A percentile compares a stretch with the other conserved stretches of the same genome.
Conservation (phyloP, 92 coral and sea anemone genomes). For the Umimayanthus kanabou region DNA sequence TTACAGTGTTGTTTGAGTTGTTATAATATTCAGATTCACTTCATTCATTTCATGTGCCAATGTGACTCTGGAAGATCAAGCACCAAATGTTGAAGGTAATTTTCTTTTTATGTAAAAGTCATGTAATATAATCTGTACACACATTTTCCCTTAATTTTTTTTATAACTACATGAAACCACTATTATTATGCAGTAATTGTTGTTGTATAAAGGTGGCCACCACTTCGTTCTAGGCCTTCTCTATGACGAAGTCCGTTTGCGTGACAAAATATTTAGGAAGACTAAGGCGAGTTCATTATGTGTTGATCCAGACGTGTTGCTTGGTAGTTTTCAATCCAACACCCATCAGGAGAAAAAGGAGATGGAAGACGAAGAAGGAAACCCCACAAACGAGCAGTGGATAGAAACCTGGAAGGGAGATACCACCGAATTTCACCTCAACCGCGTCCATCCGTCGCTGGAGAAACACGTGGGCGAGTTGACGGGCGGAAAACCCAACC, state of each 20-base stretch:
- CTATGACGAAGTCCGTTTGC: background rate
- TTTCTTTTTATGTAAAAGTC: no score
- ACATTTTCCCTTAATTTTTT: no score
- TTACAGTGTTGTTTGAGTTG: no score
- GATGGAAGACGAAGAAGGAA: constrained; percentile 18
- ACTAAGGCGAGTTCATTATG: background rate
- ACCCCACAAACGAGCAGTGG: constrained; percentile 33
- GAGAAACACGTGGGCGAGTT: constrained; percentile 24
- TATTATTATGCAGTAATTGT: no score
- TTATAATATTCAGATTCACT: no score
- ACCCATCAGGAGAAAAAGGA: background rate
- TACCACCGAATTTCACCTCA: constrained; percentile 28
- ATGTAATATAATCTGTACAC: no score
- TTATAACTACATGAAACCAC: no score
- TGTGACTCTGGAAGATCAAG: no score
- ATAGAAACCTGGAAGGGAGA: constrained; percentile 42
- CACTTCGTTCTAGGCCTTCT: background rate
- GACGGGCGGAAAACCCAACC: constrained; percentile 34
- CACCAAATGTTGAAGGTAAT: no score
- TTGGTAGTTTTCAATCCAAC: background rate
- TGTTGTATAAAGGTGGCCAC: no score
- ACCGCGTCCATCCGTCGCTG: constrained; percentile 36
- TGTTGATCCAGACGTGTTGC: background rate
- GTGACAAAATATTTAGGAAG: background rate
- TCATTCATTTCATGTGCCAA: no score